Conservation (phyloP, 2,113 vertebrate species). For the Dermatemys mawii region DNA sequence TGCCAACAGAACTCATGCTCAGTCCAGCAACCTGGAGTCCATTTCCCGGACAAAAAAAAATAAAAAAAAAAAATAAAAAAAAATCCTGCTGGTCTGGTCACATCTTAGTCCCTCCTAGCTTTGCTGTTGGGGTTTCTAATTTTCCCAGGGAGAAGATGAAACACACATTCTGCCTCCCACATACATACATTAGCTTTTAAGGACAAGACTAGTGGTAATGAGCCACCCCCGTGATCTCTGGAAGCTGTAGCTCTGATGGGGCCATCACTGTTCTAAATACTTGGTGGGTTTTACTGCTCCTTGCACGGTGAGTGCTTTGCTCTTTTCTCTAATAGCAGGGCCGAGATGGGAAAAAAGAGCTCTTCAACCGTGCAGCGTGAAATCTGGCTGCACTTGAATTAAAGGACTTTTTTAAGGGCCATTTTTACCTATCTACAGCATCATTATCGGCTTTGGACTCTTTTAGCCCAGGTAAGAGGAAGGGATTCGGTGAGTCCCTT, state of each 20-base stretch:
- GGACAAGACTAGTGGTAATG: not conserved
- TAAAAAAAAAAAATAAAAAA: not conserved
- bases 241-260: not conserved
- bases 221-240: not conserved
- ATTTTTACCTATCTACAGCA: not conserved
- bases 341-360: not conserved
- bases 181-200: not conserved
- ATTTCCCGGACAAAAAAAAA: not conserved
- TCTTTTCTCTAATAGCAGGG: conserved; percentile 13
- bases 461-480: not conserved
- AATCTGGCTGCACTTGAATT: not conserved
- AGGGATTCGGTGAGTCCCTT: not conserved
- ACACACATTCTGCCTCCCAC: not conserved
- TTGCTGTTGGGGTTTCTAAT: not conserved
- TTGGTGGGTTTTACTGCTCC: not conserved
- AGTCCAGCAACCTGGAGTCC: not conserved
- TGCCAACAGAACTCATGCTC: not conserved
- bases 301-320: not conserved
- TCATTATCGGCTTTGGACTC: not conserved
- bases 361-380: not conserved
- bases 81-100: not conserved
- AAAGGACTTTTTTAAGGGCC: not conserved
- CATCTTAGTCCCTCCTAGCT: not conserved
- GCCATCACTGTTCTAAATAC: not conserved
- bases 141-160: not conserved